Evolutionary conservation across 2,797 vertebrate species (phyloP).

Genomic region (Triplophysa bombifrons): DNA sequence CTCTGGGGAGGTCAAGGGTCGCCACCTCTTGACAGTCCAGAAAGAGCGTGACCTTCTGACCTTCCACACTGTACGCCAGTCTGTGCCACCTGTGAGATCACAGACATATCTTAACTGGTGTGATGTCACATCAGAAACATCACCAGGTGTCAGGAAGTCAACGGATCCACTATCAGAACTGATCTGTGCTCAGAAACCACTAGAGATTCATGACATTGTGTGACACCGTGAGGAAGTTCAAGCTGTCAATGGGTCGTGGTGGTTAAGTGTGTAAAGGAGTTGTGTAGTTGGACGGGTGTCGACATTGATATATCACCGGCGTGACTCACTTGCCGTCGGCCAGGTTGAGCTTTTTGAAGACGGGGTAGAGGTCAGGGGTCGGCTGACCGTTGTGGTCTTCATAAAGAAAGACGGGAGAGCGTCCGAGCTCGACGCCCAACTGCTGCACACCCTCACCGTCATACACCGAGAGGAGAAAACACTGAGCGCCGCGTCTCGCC

Average conservation of each 20-base stretch:
- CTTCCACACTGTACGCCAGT: conserved; percentile 90
- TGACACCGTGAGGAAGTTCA: too few relatives aligned
- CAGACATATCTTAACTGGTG: neutral
- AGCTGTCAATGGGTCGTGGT: too few relatives aligned
- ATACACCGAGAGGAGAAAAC: conserved; percentile 92
- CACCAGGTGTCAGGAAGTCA: too few relatives aligned
- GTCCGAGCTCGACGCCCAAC: conserved; percentile 89
- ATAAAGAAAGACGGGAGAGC: conserved; percentile 92
- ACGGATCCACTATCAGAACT: too few relatives aligned
- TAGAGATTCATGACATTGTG: too few relatives aligned
- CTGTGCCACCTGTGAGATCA: conserved; percentile 88
- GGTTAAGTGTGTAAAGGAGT: neutral
- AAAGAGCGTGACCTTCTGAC: conserved; percentile 87
- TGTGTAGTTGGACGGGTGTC: neutral
- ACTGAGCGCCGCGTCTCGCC: conserved; percentile 88
- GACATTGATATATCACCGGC: neutral
- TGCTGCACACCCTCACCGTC: conserved; percentile 88
- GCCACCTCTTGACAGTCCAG: conserved; percentile 89
- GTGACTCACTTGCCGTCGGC: conserved; percentile 93
- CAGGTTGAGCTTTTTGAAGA: conserved; percentile 89
- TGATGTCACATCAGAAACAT: neutral
- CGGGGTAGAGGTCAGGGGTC: conserved; percentile 89
- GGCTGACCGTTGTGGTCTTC: conserved; percentile 92
- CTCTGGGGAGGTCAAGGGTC: conserved; percentile 85
- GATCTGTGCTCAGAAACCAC: too few relatives aligned